These are phyloP conservation scores for Homalodisca vitripennis DNA, from an alignment of 1,140 invertebrate species.

Conservation along the genomic window DNA sequence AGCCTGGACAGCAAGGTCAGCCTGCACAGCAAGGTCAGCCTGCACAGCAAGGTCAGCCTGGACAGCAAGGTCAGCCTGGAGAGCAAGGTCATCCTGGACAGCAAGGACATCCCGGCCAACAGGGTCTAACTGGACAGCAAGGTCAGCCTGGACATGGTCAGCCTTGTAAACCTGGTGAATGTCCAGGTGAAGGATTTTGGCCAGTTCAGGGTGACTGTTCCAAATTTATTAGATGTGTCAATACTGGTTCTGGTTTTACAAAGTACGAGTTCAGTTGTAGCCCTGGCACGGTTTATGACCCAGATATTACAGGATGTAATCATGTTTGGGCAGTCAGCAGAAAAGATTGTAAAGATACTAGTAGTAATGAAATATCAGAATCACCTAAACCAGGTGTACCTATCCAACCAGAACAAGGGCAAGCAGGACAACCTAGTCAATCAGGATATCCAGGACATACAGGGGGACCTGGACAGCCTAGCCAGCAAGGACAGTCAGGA, in stretches of 20 bases:
- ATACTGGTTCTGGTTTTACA: constrained; percentile 47
- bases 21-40: too few relatives aligned
- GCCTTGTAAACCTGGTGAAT: constrained; percentile 39
- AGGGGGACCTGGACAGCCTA: not conserved
- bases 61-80: not conserved
- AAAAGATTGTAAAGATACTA: constrained; percentile 32
- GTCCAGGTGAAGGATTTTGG: constrained; percentile 58
- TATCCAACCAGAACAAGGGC: not conserved
- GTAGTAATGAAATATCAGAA: constrained; percentile 24
- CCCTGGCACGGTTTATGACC: constrained; percentile 52
- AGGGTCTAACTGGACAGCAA: not conserved
- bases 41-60: too few relatives aligned
- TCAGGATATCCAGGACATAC: not conserved
- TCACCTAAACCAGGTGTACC: too few relatives aligned
- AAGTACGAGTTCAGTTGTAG: constrained; percentile 50
- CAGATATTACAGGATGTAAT: constrained; percentile 51
- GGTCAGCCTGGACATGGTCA: not conserved
- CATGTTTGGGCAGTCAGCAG: constrained; percentile 48
- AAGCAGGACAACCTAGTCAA: constrained; percentile 1
- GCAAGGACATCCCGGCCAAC: constrained; percentile 15
- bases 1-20: constrained; percentile 1
- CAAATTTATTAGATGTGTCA: constrained; percentile 50
- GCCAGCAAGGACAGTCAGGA: not conserved
- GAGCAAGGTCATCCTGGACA: not conserved
- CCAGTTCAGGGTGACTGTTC: constrained; percentile 48